Evolutionary conservation across 1,140 invertebrate species (phyloP).

Genomic region (silkworm (Bombyx mori)): DNA sequence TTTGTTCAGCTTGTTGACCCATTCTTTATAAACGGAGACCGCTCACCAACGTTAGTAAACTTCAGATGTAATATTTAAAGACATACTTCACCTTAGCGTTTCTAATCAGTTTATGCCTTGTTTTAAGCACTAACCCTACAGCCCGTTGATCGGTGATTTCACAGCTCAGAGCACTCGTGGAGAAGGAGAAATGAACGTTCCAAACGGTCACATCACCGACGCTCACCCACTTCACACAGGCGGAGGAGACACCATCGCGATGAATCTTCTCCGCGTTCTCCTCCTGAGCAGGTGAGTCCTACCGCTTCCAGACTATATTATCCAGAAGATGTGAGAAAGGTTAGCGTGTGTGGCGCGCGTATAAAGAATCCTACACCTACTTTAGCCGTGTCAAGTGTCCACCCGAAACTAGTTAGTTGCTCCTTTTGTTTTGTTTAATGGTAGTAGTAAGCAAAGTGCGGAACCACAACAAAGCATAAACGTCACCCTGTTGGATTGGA

Average conservation of each 20-base stretch:
- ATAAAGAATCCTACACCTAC: constrained; percentile 40
- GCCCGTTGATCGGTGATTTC: constrained; percentile 62
- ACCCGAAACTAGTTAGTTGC: constrained; percentile 45
- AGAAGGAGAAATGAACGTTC: constrained; percentile 74
- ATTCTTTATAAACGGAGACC: constrained; percentile 37
- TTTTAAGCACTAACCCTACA: constrained; percentile 59
- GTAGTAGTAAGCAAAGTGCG: constrained; percentile 39
- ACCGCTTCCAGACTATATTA: constrained; percentile 38
- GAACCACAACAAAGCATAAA: constrained; percentile 58
- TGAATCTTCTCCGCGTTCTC: constrained; percentile 68
- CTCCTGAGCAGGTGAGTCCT: constrained; percentile 63
- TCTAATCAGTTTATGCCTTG: constrained; percentile 26
- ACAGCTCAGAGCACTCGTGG: constrained; percentile 75
- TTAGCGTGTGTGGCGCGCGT: constrained; percentile 21
- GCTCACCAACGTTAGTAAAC: constrained; percentile 56
- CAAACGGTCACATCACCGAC: constrained; percentile 74
- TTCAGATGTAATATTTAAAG: constrained; percentile 23
- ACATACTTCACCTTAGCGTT: constrained; percentile 45
- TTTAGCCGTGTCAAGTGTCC: constrained; percentile 45
- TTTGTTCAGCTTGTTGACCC: constrained; percentile 44
- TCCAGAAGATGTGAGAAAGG: constrained; percentile 41
- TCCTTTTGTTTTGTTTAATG: constrained; percentile 22
- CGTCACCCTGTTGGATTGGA: constrained; percentile 50
- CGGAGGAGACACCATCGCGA: constrained; percentile 74
- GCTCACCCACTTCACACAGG: constrained; percentile 72